Evolutionary conservation across 2,888 invertebrate genomes (phyloP).

Genomic region (Lasius platythorax): DNA sequence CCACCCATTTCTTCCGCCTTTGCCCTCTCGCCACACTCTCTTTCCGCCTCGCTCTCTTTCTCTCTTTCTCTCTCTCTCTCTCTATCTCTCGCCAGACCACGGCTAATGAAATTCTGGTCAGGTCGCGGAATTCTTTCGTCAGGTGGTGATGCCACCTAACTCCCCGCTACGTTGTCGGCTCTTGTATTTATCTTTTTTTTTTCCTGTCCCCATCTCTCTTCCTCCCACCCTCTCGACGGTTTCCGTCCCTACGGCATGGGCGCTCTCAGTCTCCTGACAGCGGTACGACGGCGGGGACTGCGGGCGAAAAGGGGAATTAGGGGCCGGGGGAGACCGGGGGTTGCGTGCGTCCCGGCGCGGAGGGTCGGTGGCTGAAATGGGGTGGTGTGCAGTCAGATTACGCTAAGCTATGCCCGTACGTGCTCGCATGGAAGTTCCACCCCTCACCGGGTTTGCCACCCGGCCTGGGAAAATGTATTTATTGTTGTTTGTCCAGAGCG

Average conservation of each 20-base stretch:
- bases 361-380: conserved; percentile 80
- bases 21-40: neutral
- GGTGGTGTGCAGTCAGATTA: conserved; percentile 86
- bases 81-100: conserved; percentile 60
- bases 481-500: conserved; percentile 85
- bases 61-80: conserved; percentile 14
- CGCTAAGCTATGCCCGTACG: conserved; percentile 86
- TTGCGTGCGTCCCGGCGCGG: conserved; percentile 71
- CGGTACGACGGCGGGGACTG: conserved; percentile 41
- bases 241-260: conserved; percentile 62
- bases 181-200: conserved; percentile 59
- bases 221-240: conserved; percentile 49
- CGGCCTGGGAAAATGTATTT: conserved; percentile 84
- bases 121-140: conserved; percentile 83
- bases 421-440: conserved; percentile 84
- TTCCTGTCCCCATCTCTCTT: conserved; percentile 11
- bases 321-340: conserved; percentile 67
- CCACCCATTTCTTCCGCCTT: conserved; percentile 63
- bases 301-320: conserved; percentile 50
- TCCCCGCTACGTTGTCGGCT: conserved; percentile 60
- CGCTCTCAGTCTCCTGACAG: conserved; percentile 70
- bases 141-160: conserved; percentile 79
- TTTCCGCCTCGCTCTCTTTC: conserved; percentile 67
- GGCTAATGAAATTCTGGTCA: conserved; percentile 83
- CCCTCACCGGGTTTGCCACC: conserved; percentile 77